Conservation (phyloP, 1,140 invertebrate species). For the Monochamus saltuarius region DNA sequence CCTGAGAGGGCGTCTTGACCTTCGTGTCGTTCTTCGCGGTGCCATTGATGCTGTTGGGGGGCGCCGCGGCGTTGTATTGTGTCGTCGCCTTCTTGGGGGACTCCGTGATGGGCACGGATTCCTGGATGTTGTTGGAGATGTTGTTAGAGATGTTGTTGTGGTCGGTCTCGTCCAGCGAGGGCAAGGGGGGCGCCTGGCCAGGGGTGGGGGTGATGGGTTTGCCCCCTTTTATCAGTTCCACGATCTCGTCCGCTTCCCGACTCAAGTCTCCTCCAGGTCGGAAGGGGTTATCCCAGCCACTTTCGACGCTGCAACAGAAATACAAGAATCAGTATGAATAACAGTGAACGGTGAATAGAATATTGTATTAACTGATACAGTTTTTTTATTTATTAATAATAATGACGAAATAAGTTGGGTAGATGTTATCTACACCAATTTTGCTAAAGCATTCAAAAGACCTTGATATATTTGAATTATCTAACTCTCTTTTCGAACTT, state of each 20-base stretch:
- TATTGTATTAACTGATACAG: no score
- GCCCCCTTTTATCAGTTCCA: constrained; percentile 88
- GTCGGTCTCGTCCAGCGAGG: constrained; percentile 36
- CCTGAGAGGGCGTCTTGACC: constrained; percentile 52
- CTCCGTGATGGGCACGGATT: constrained; percentile 34
- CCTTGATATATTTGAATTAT: no score
- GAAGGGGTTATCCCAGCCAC: constrained; percentile 96
- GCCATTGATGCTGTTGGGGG: constrained; percentile 40
- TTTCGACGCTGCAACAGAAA: constrained; percentile 78
- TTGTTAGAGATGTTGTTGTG: constrained; percentile 32
- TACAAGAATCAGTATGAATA: background rate
- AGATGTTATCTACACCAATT: no score
- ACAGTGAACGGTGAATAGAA: no score
- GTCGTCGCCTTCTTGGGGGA: constrained; percentile 41
- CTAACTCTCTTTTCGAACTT: no score
- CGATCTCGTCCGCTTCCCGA: constrained; percentile 93
- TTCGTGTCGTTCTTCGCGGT: constrained; percentile 39
- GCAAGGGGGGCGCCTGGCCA: constrained; percentile 37
- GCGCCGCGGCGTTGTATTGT: constrained; percentile 32
- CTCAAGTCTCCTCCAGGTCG: constrained; percentile 92
- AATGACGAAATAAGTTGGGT: no score
- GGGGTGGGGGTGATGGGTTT: constrained; percentile 77
- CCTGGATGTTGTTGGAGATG: constrained; percentile 27
- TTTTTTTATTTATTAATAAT: no score
- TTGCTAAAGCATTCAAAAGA: no score